Conservation (phyloP, 2,888 invertebrate genomes). For the Stenoptilia bipunctidactyla region DNA sequence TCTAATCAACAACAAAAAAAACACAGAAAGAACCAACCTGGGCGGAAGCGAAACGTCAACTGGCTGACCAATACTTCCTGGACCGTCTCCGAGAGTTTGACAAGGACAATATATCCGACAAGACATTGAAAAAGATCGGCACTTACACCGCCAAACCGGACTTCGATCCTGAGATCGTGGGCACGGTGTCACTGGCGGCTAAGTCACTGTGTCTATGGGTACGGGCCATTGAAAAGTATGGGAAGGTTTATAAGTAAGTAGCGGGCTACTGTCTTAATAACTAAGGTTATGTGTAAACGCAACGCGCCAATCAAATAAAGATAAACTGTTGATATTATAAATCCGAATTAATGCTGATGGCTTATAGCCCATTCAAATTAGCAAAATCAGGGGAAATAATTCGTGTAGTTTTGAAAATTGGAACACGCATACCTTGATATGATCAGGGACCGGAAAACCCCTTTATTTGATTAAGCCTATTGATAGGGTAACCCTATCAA, state of each 20-base stretch:
- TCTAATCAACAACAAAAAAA: neutral
- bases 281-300: no score
- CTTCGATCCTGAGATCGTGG: constrained; percentile 90
- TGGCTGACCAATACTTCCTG: constrained; percentile 85
- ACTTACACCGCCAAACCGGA: constrained; percentile 85
- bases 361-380: constrained; percentile 85
- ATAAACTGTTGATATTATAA: no score
- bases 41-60: constrained; percentile 88
- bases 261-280: no score
- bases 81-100: constrained; percentile 87
- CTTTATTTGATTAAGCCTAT: no score
- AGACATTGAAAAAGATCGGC: constrained; percentile 83
- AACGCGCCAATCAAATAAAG: no score
- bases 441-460: no score
- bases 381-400: no score
- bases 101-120: constrained; percentile 88
- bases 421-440: no score
- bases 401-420: no score
- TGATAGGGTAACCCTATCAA: no score
- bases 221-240: constrained; percentile 91
- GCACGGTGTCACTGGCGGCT: constrained; percentile 85
- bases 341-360: no score
- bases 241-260: constrained; percentile 83
- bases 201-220: constrained; percentile 93
- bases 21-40: constrained; percentile 82